phyloP scores from a whole-genome alignment of 2,113 vertebrate genomes.

The Indicator indicator region DNA sequence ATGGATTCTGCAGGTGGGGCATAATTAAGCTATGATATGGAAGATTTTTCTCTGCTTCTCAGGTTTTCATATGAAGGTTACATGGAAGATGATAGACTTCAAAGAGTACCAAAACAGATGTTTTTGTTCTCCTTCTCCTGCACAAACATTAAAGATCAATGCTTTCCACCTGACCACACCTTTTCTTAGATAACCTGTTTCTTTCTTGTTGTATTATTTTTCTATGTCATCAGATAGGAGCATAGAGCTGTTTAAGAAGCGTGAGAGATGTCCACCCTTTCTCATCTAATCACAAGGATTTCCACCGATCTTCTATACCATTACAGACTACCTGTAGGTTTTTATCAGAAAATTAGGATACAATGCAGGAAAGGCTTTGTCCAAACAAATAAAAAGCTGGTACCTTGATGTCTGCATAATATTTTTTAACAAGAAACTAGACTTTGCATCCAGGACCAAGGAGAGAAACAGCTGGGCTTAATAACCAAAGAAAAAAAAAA shows the following conservation, averaged over 20 bases:
- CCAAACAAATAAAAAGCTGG: background rate
- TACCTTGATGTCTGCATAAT: background rate
- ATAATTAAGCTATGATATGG: background rate
- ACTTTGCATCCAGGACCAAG: background rate
- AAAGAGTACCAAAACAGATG: background rate
- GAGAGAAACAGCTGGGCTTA: background rate
- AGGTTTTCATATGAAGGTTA: background rate
- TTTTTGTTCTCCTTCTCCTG: background rate
- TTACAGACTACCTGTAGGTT: accelerated
- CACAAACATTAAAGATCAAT: background rate
- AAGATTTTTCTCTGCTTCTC: background rate
- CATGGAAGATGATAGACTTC: background rate
- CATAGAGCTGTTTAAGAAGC: background rate
- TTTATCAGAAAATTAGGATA: background rate
- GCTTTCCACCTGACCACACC: background rate
- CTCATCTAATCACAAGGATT: background rate
- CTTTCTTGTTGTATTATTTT: too few species aligned
- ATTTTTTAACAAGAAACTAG: background rate
- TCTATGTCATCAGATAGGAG: background rate
- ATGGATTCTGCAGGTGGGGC: background rate
- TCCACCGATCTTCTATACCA: background rate
- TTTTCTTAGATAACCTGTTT: background rate
- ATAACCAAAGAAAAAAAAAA: background rate
- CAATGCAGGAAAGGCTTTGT: background rate
- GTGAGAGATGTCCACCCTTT: background rate